Percentiles rank a stretch among this genome's conserved stretches.
These are phyloP conservation scores for Drosophila varians DNA, from an alignment of 1,140 invertebrate genomes.

Conservation along the genomic window DNA sequence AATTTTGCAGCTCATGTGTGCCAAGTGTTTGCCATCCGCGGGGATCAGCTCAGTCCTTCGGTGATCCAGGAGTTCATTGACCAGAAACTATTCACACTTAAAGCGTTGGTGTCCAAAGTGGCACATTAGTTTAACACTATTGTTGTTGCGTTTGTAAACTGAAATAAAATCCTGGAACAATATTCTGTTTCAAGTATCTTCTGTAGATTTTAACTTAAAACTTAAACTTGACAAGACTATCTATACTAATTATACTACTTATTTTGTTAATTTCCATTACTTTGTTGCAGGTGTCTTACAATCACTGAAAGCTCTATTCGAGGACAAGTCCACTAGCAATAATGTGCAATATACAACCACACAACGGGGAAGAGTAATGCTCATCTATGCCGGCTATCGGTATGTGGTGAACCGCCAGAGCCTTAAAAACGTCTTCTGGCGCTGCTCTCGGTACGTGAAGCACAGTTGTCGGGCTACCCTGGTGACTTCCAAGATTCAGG, in stretches of 20 bases:
- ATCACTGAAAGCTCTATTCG: slow-evolving; percentile 67
- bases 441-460: slow-evolving; percentile 81
- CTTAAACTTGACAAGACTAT: not conserved
- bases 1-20: slow-evolving; percentile 69
- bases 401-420: slow-evolving; percentile 82
- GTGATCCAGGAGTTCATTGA: slow-evolving; percentile 61
- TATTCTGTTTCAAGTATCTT: slow-evolving; percentile 14
- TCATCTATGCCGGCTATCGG: slow-evolving; percentile 78
- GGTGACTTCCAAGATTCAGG: slow-evolving; percentile 76
- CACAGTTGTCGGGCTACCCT: slow-evolving; percentile 77
- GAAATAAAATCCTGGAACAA: slow-evolving; percentile 48
- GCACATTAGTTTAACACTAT: slow-evolving; percentile 33
- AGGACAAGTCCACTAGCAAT: slow-evolving; percentile 61
- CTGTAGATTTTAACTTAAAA: slow-evolving; percentile 14
- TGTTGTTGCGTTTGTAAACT: slow-evolving; percentile 44
- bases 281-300: slow-evolving; percentile 66
- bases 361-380: slow-evolving; percentile 78
- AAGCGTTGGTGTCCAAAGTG: slow-evolving; percentile 5
- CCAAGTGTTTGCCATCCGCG: slow-evolving; percentile 70
- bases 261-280: not conserved
- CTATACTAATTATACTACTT: not conserved
- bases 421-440: slow-evolving; percentile 82
- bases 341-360: slow-evolving; percentile 76
- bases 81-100: slow-evolving; percentile 63
- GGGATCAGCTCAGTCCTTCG: slow-evolving; percentile 36